Conservation (phyloP, 1,140 invertebrate genomes). For the Gonioctena quinquepunctata region DNA sequence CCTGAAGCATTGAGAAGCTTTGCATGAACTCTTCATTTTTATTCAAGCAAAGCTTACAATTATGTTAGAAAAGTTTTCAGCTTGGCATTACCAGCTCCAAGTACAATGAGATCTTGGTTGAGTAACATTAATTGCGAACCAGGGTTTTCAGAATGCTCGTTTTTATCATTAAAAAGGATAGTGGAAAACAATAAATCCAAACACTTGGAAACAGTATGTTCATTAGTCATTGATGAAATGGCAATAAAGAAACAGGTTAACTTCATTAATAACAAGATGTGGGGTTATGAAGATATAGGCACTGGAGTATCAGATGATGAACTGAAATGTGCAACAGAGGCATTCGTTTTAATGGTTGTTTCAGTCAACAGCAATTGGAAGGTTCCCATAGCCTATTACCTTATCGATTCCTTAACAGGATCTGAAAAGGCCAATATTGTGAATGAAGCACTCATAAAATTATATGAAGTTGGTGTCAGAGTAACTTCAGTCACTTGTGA, state of each 20-base stretch:
- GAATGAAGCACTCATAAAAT: conserved; percentile 23
- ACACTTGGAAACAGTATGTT: conserved; percentile 30
- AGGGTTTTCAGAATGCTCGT: conserved; percentile 40
- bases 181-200: conserved; percentile 1
- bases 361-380: conserved; percentile 42
- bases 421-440: conserved; percentile 27
- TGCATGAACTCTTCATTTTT: conserved; percentile 40
- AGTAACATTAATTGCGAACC: conserved; percentile 38
- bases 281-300: conserved; percentile 44
- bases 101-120: conserved; percentile 48
- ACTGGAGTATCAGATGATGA: conserved; percentile 26
- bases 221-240: conserved; percentile 48
- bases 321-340: conserved; percentile 39
- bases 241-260: conserved; percentile 44
- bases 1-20: conserved; percentile 12
- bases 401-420: conserved; percentile 28
- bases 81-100: conserved; percentile 36
- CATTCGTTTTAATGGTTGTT: conserved; percentile 44
- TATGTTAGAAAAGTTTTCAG: conserved; percentile 28
- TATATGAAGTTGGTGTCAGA: conserved; percentile 25
- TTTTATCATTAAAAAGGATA: not conserved
- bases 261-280: conserved; percentile 29
- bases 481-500: conserved; percentile 38
- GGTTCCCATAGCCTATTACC: conserved; percentile 42
- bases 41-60: conserved; percentile 43